Conservation (phyloP, 2,113 vertebrate species). For the Entomyzon cyanotis region DNA sequence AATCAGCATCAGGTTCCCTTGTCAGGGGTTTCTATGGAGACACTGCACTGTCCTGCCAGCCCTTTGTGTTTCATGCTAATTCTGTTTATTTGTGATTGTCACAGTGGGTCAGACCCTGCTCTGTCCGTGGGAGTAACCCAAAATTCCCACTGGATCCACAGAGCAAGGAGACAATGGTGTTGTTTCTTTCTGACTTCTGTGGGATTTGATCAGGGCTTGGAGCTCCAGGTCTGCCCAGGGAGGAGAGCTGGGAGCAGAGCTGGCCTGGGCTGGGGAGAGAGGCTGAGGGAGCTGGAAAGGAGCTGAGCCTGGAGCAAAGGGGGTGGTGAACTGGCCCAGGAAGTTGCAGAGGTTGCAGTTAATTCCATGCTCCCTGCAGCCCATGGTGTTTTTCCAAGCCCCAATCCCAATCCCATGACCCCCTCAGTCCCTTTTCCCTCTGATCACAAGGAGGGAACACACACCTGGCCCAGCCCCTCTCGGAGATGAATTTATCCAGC, state of each 20-base stretch:
- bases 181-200: background rate
- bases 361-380: background rate
- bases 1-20: background rate
- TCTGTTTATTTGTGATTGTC: background rate
- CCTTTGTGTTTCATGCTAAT: background rate
- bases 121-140: rapidly evolving
- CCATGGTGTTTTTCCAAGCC: background rate
- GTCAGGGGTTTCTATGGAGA: slow-evolving; percentile 60
- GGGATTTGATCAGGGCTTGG: rapidly evolving
- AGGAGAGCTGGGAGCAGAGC: background rate
- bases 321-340: background rate
- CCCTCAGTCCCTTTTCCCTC: background rate
- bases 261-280: too few relatives aligned
- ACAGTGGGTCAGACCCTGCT: background rate
- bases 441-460: background rate
- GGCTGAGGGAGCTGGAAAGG: background rate
- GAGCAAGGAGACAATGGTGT: rapidly evolving
- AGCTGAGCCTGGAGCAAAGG: background rate
- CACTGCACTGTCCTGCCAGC: slow-evolving; percentile 52
- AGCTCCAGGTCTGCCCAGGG: background rate
- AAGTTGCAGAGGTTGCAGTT: background rate
- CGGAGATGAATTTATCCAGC: rapidly evolving
- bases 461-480: background rate
- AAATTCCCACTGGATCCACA: background rate
- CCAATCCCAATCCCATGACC: background rate